These are phyloP conservation scores for Phoenicopterus ruber DNA, from an alignment of 2,113 vertebrate species.

Conservation along the genomic window DNA sequence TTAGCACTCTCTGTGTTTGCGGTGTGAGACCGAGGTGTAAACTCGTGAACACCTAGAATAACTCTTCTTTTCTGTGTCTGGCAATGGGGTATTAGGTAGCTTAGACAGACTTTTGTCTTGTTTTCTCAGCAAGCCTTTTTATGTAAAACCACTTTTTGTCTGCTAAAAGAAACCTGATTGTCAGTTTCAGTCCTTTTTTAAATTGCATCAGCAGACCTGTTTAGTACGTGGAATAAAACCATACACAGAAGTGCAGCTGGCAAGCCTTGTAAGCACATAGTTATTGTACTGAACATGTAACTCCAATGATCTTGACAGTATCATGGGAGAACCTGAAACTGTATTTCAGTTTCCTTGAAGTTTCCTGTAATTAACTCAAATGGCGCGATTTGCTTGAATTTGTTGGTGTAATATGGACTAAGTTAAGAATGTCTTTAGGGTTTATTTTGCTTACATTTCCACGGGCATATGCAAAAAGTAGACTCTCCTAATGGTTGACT, in stretches of 20 bases:
- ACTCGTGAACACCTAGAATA: background rate
- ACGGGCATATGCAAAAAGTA: background rate
- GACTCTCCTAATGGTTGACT: background rate
- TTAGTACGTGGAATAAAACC: background rate
- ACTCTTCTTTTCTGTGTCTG: background rate
- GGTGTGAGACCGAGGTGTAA: background rate
- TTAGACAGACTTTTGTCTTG: background rate
- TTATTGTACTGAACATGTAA: background rate
- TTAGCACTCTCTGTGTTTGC: background rate
- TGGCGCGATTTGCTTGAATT: slow-evolving; percentile 1
- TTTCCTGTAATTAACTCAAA: slow-evolving; percentile 38
- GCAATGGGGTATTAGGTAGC: background rate
- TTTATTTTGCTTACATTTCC: slow-evolving; percentile 18
- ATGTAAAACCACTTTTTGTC: background rate
- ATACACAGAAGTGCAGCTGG: background rate
- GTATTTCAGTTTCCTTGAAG: slow-evolving; percentile 9
- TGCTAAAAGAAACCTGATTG: background rate
- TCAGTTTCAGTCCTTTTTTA: background rate
- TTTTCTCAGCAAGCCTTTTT: background rate
- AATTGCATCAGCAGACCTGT: background rate
- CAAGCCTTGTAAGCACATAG: background rate
- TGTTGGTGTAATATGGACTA: background rate
- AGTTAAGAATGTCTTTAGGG: background rate
- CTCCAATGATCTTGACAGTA: background rate
- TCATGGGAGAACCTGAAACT: background rate